A percentile compares a stretch with the other conserved stretches of the same genome.
phyloP scores from a whole-genome alignment of 2,113 vertebrate genomes.

The Cynopterus brachyotis region DNA sequence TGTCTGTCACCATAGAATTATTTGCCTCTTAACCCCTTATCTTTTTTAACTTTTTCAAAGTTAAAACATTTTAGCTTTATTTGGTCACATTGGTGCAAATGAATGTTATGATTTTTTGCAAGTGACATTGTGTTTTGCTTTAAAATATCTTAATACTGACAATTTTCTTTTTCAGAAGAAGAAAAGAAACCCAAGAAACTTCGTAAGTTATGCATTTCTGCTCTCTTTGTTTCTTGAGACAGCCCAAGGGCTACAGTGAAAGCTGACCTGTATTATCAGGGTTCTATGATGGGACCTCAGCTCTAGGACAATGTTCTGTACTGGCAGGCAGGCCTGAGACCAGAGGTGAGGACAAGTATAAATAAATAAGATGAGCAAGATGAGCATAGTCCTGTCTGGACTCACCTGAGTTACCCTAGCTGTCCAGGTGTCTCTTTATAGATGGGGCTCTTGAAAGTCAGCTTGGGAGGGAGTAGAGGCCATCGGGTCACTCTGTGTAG shows the following conservation, averaged over 20 bases:
- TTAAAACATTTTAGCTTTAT: background rate
- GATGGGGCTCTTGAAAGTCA: background rate
- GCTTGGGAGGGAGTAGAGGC: background rate
- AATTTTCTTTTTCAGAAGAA: slow-evolving; percentile 74
- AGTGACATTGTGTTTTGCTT: slow-evolving; percentile 2
- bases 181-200: slow-evolving; percentile 76
- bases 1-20: background rate
- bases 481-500: background rate
- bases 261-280: background rate
- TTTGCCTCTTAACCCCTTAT: background rate
- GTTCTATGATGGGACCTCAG: background rate
- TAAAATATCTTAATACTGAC: slow-evolving; percentile 47
- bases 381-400: background rate
- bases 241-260: background rate
- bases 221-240: background rate
- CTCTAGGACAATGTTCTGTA: background rate
- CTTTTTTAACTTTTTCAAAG: background rate
- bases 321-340: background rate
- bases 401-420: background rate
- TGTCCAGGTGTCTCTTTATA: background rate
- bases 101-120: background rate
- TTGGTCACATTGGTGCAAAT: background rate
- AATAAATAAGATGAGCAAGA: background rate
- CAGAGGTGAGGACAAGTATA: background rate
- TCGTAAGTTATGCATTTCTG: slow-evolving; percentile 73